These are phyloP conservation scores for Bothrops jararaca DNA, from an alignment of 2,113 vertebrate species.

Conservation along the genomic window DNA sequence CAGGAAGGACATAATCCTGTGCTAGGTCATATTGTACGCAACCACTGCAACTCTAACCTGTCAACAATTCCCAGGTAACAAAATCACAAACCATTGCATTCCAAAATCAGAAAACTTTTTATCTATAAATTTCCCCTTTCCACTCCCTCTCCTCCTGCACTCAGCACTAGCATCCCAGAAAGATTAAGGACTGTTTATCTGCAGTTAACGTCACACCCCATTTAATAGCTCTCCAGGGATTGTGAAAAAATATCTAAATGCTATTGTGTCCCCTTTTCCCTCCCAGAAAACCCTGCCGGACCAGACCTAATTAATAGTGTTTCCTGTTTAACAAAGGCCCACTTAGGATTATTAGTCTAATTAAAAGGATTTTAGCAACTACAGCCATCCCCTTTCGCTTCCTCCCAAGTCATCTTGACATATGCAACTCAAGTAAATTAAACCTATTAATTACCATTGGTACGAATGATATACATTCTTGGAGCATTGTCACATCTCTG, in stretches of 20 bases:
- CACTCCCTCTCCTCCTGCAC: neutral
- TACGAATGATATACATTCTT: constrained; percentile 65
- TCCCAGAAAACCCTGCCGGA: constrained; percentile 56
- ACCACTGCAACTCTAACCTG: neutral
- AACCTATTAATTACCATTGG: constrained; percentile 74
- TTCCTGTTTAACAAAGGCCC: constrained; percentile 68
- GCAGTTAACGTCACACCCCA: constrained; percentile 55
- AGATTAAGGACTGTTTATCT: constrained; percentile 60
- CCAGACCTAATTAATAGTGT: constrained; percentile 69
- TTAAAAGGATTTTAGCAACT: constrained; percentile 71
- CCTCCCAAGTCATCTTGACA: constrained; percentile 45
- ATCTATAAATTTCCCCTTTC: neutral
- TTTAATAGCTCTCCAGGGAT: constrained; percentile 61
- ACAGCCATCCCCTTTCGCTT: constrained; percentile 41
- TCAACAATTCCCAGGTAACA: neutral
- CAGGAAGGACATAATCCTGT: neutral
- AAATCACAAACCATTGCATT: neutral
- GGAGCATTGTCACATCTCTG: constrained; percentile 39
- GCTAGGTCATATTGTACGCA: neutral
- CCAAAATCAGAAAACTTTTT: neutral
- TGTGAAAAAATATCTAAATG: constrained; percentile 46
- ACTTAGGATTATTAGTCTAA: constrained; percentile 76
- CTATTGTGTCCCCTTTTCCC: constrained; percentile 50
- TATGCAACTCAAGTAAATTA: constrained; percentile 73
- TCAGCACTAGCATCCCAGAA: constrained; percentile 34